Conservation (phyloP, 2,888 invertebrate genomes). For the Nomada ferruginata region DNA sequence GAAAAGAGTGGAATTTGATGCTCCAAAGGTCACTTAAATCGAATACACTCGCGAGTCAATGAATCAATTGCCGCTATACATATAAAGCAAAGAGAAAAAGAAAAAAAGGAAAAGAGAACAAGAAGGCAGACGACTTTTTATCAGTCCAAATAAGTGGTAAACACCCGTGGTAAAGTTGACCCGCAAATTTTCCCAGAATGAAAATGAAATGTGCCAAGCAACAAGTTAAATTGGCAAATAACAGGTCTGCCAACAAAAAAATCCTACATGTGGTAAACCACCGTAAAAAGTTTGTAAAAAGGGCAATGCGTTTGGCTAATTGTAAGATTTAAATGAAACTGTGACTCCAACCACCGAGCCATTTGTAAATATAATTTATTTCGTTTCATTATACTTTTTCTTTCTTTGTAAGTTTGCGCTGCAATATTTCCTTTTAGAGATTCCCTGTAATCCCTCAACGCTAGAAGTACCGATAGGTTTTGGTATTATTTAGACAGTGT, state of each 20-base stretch:
- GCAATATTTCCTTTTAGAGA: too few relatives aligned
- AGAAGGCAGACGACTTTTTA: conserved; percentile 6
- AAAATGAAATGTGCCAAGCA: not conserved
- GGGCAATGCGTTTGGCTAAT: not conserved
- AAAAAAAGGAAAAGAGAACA: not conserved
- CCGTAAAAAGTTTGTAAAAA: not conserved
- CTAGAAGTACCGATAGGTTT: too few relatives aligned
- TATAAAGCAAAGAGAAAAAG: not conserved
- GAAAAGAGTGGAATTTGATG: not conserved
- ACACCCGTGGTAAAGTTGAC: not conserved
- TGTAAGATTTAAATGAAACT: not conserved
- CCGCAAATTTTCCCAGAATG: conserved; percentile 9
- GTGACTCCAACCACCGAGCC: too few relatives aligned
- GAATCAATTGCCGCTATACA: not conserved
- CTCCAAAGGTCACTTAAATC: conserved; percentile 1
- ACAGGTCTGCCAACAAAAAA: not conserved
- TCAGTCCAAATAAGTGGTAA: conserved; percentile 25
- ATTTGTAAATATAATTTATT: too few relatives aligned
- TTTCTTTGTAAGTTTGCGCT: too few relatives aligned
- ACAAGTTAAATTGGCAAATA: conserved; percentile 10
- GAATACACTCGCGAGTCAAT: conserved; percentile 5
- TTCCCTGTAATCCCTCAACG: too few relatives aligned
- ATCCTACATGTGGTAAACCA: not conserved
- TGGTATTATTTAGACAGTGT: too few relatives aligned
- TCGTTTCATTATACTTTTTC: too few relatives aligned